Base-by-base conservation (phyloP, 1,140 invertebrate genomes). In the Megalopta genalis region DNA sequence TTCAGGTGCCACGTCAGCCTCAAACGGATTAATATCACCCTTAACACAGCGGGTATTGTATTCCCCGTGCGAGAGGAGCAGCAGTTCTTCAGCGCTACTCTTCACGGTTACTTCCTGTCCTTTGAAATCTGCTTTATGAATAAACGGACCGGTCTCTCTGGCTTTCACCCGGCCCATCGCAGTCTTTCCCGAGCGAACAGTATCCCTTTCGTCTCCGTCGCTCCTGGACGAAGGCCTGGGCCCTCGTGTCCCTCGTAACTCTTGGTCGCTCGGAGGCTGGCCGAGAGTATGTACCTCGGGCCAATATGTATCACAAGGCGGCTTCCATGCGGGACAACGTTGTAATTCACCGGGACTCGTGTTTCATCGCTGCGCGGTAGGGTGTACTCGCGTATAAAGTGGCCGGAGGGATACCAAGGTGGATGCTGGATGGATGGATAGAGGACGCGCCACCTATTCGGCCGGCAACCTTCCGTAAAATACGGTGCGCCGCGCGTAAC, bases 331-430 rank as follows among this genome's bases (percentile, higher is more conserved):
- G 75, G 67, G n/a, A 70, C 32, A 54, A 49, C 57, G 75, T 54
- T 54, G 75, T 77, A 77, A 77, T 70, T 77, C 67, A 70, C 75
- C 59, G 57, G n/a, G 75, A 70, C 67, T 70, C 75, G 75, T 70
- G 75, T 77, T 77, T 69, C 75, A 70, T 77, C 66, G 75, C n/a
- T n/a, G 9, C 64, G 18, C 5, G 27, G 23, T 7, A 10, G 42
- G 54, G 52, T 14, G 73, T 59, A 46, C 67, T 54, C 73, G 54
- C 65, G 23, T 68, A 76, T 65, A 76, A 76, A 76, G 64, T 68
- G 74, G 52, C 54, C 21, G 23, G 5, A 46, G 42, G 32, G 25
- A 54, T 64, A 52, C 62, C n/a, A n/a, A 42, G 9, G 12, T 8
- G 46, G n/a, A 74, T 73, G 42, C 42, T 12, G 42, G 42, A 46